A percentile compares a stretch with the other conserved stretches of the same genome.
phyloP scores from a whole-genome alignment of 2,113 vertebrate genomes.

The Tichodroma muraria region DNA sequence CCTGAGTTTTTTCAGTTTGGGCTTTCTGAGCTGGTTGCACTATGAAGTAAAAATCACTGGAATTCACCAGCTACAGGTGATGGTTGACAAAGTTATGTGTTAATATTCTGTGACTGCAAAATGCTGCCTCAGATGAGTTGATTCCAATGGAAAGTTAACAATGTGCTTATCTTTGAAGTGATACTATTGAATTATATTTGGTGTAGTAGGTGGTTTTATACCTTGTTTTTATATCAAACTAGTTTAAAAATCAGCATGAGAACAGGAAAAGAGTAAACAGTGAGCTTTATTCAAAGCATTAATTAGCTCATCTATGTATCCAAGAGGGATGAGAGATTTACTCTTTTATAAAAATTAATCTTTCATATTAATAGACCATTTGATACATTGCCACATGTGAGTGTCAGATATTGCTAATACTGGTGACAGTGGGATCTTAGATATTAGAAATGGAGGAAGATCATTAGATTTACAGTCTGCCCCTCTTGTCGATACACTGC shows the following conservation, averaged over 20 bases:
- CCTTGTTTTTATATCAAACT: not conserved
- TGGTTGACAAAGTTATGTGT: conserved; percentile 34
- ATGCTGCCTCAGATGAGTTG: conserved; percentile 17
- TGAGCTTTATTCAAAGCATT: not conserved
- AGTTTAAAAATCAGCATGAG: conserved; percentile 15
- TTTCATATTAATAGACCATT: conserved; percentile 30
- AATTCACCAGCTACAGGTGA: conserved; percentile 29
- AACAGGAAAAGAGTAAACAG: not conserved
- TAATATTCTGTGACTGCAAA: conserved; percentile 47
- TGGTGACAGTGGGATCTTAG: not conserved
- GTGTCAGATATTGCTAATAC: conserved; percentile 22
- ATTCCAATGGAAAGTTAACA: conserved; percentile 40
- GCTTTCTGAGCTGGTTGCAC: conserved; percentile 6
- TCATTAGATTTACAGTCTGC: not conserved
- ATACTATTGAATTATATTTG: conserved; percentile 11
- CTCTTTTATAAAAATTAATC: not conserved
- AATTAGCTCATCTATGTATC: not conserved
- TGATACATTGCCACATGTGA: not conserved
- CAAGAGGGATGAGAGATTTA: not conserved
- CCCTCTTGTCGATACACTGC: not conserved
- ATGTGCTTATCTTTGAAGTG: conserved; percentile 35
- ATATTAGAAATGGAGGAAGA: conserved; percentile 12
- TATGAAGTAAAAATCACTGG: conserved; percentile 44
- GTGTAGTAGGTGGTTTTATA: not conserved
- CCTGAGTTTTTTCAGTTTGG: conserved; percentile 35